Base-by-base conservation (phyloP, 2,113 vertebrate genomes). In the Semnornis frantzii region DNA sequence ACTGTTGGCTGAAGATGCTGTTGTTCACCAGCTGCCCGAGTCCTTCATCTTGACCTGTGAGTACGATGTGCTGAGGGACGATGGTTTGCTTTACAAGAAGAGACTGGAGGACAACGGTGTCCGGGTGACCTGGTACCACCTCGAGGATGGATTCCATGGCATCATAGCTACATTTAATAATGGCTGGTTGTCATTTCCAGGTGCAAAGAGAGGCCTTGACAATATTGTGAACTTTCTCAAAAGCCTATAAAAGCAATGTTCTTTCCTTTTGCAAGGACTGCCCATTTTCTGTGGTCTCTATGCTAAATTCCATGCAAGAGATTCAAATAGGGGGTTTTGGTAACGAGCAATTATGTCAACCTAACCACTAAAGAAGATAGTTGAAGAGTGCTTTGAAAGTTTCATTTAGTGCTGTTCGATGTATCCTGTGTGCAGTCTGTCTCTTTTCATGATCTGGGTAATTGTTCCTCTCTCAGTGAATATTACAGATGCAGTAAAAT, bases 1-100 rank as follows among this genome's bases (percentile, higher is more conserved):
- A 0, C 89, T 98, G 65, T 6, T 99, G 12, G 97, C 95, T 0
- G 97, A 98, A 1, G 97, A 99, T 2, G 34, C 77, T 0, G 1
- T 98, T 2, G 3, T 99, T 54, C 73, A 93, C 0, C 97, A 79
- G 74, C 93, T 97, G 46, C 98, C 98, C 0, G 96, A 97, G 50
- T 78, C 98, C 4, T 98, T 98, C 95, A 93, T 99, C 12, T 80
- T 99, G 91, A 99, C 98, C 65, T 99, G 98, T 0, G 98, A 99
- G 90, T 98, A 97, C 3, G 99, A 99, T 0, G 84, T 98, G 52
- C 83, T 98, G 34, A 92, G 98, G 58, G 98, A 99, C 1, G 97
- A 99, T 3, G 98, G 98, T 2, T 93, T 99, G 59, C 82, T 98
- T 17, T 99, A 98, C 91, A 98, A 98, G 94, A 99, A 98, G 93